Percentiles rank a stretch among this genome's conserved stretches.
These are phyloP conservation scores for Brachionus manjavacas DNA, from an alignment of 1,140 invertebrate genomes.

Conservation along the genomic window DNA sequence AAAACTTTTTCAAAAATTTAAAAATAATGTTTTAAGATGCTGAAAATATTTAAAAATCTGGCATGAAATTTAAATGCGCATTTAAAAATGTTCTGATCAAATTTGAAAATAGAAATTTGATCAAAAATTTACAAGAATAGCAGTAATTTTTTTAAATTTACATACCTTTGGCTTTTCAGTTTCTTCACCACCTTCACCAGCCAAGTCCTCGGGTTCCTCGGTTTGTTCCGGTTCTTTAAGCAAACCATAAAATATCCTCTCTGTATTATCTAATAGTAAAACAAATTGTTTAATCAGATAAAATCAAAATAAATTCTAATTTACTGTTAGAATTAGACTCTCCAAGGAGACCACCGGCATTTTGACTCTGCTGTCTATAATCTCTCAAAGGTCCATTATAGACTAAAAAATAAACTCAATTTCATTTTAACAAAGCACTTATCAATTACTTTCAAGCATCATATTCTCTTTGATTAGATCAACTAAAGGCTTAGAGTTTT, in stretches of 20 bases:
- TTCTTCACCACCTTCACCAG: neutral
- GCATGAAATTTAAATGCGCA: too few relatives aligned
- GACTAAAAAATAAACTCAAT: neutral
- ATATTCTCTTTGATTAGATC: slow-evolving; percentile 38
- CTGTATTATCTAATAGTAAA: neutral
- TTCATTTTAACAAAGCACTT: neutral
- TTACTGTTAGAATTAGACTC: slow-evolving; percentile 34
- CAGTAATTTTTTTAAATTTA: neutral
- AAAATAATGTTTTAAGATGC: too few relatives aligned
- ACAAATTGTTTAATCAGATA: neutral
- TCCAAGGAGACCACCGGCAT: slow-evolving; percentile 8
- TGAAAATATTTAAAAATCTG: too few relatives aligned
- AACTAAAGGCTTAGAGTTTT: slow-evolving; percentile 40
- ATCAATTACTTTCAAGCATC: slow-evolving; percentile 31
- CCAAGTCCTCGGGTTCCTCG: slow-evolving; percentile 1
- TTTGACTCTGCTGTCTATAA: neutral
- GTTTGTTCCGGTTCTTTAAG: slow-evolving; percentile 16
- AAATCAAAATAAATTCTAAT: neutral
- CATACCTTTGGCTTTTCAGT: slow-evolving; percentile 29
- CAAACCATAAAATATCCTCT: slow-evolving; percentile 29
- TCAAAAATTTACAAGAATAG: too few relatives aligned
- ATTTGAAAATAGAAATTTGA: too few relatives aligned
- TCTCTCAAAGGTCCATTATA: slow-evolving; percentile 28
- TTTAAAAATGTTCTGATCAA: too few relatives aligned
- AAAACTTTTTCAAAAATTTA: too few relatives aligned